Percentiles rank a stretch among this genome's conserved stretches.
Conservation (phyloP, 2,113 vertebrate genomes). For the Alexandromys fortis region DNA sequence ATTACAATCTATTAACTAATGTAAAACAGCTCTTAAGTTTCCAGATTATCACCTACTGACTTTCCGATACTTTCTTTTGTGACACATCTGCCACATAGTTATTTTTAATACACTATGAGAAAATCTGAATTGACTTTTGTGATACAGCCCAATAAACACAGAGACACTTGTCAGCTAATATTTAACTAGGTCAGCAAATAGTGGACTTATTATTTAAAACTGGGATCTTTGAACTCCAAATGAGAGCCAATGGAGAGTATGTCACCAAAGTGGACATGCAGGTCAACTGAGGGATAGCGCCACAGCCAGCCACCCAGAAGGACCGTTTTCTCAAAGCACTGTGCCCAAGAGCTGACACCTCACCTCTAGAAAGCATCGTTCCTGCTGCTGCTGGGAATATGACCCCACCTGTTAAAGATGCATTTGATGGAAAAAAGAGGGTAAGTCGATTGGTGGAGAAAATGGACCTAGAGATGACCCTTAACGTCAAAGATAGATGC, state of each 20-base stretch:
- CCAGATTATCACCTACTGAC: neutral
- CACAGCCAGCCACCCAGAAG: rapidly evolving
- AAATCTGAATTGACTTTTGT: conserved; percentile 12
- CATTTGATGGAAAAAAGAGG: neutral
- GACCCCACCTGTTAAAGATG: neutral
- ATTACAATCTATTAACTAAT: neutral
- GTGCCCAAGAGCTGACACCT: neutral
- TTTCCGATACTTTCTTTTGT: neutral
- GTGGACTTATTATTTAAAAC: neutral
- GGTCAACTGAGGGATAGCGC: neutral
- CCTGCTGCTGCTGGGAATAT: neutral
- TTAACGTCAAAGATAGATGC: neutral
- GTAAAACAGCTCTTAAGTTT: neutral
- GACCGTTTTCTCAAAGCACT: neutral
- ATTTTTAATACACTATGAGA: neutral
- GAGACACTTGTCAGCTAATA: neutral
- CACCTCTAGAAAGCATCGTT: neutral
- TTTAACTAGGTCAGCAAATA: neutral
- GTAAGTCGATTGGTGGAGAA: neutral
- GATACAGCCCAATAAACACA: neutral
- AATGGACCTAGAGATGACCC: neutral
- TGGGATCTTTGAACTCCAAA: neutral
- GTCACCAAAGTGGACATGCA: neutral
- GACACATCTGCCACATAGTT: neutral
- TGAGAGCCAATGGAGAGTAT: neutral